phyloP scores from a whole-genome alignment of 2,113 vertebrate species.

The Tricholaema leucomelas region DNA sequence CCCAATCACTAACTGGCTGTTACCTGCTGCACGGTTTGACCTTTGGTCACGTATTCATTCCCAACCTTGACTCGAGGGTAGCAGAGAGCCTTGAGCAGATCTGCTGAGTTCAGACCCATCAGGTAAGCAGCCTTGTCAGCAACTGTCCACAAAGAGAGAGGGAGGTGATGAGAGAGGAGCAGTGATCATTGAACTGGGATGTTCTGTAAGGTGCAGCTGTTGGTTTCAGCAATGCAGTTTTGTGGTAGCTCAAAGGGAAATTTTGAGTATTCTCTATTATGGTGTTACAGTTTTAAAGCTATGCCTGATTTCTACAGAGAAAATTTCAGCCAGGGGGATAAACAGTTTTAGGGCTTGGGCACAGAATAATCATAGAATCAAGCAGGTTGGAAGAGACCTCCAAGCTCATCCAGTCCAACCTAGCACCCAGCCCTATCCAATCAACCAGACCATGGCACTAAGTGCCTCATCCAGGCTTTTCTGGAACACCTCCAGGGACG shows the following conservation, averaged over 20 bases:
- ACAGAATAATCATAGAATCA: too few species aligned
- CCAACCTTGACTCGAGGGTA: not conserved
- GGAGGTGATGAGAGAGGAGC: not conserved
- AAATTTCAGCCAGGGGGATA: too few species aligned
- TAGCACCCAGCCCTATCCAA: too few species aligned
- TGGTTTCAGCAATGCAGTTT: not conserved
- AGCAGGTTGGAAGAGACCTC: too few species aligned
- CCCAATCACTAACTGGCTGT: not conserved
- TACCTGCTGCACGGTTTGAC: conserved; percentile 47
- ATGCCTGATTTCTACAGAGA: too few species aligned
- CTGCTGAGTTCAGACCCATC: conserved; percentile 57
- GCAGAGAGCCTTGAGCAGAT: conserved; percentile 31
- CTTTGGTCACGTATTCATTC: not conserved
- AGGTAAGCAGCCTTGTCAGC: conserved; percentile 52
- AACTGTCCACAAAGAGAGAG: not conserved
- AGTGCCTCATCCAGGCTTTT: too few species aligned
- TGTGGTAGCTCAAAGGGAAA: not conserved
- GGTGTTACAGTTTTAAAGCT: too few species aligned
- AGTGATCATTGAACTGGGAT: not conserved
- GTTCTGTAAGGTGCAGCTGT: not conserved
- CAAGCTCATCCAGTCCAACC: too few species aligned
- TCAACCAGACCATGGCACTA: too few species aligned
- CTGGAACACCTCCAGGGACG: too few species aligned
- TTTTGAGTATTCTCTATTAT: not conserved
- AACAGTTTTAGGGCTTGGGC: too few species aligned